Conservation (phyloP, 2,797 vertebrate species). For the Karalla daura region DNA sequence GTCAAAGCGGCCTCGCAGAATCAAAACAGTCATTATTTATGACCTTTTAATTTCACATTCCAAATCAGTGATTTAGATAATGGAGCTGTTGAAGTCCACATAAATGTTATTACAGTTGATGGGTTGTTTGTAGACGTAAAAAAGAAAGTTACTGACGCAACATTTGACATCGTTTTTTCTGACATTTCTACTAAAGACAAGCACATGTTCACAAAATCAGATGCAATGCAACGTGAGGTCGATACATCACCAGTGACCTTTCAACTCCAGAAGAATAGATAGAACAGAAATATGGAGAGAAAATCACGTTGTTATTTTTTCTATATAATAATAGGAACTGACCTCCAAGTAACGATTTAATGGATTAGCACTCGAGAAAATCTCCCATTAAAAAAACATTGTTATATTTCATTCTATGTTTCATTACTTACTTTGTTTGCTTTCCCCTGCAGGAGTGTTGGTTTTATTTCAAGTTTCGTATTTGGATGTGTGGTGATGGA, state of each 20-base stretch:
- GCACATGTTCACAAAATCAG: no score
- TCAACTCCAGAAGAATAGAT: no score
- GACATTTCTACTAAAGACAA: no score
- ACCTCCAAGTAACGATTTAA: conserved; percentile 14
- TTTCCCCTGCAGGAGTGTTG: no score
- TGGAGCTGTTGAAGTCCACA: background rate
- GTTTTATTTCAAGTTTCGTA: background rate
- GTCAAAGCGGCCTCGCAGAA: background rate
- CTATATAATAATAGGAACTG: background rate
- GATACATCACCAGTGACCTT: no score
- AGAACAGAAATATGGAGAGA: no score
- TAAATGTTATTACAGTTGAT: background rate
- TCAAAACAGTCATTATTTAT: background rate
- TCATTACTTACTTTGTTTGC: no score
- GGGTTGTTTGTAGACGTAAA: background rate
- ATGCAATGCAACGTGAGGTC: no score
- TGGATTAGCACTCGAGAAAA: background rate
- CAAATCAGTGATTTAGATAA: conserved; percentile 10
- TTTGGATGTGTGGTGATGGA: no score
- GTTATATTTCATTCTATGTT: background rate
- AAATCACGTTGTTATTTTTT: background rate
- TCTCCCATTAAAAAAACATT: background rate
- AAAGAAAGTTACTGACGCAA: no score
- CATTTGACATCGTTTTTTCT: no score
- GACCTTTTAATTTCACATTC: conserved; percentile 2